Conservation (phyloP, 2,888 invertebrate species). For the Fragum sueziense region DNA sequence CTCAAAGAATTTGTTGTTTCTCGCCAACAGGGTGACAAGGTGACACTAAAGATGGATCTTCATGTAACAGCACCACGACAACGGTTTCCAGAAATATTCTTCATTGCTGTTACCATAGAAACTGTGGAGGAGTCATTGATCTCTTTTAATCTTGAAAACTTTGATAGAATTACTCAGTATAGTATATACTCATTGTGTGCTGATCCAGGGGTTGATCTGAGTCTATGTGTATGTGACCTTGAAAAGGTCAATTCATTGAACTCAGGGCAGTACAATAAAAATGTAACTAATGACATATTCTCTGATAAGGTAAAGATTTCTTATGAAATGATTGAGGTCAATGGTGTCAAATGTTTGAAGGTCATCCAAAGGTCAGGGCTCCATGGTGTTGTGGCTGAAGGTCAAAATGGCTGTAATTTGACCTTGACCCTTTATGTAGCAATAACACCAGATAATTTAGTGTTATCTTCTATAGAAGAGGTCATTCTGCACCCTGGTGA, state of each 20-base stretch:
- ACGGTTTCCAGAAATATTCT: slow-evolving; percentile 57
- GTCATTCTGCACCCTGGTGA: slow-evolving; percentile 31
- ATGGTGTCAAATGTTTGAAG: slow-evolving; percentile 46
- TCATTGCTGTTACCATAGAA: slow-evolving; percentile 51
- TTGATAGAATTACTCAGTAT: slow-evolving; percentile 70
- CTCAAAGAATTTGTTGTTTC: no score
- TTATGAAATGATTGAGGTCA: slow-evolving; percentile 1
- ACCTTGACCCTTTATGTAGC: slow-evolving; percentile 21
- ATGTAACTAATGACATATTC: no score
- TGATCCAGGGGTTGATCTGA: slow-evolving; percentile 64
- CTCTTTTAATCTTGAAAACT: slow-evolving; percentile 43
- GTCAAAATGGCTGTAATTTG: slow-evolving; percentile 53
- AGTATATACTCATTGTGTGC: slow-evolving; percentile 66
- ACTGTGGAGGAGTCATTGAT: not conserved
- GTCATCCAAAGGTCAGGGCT: slow-evolving; percentile 38
- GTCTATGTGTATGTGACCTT: slow-evolving; percentile 69
- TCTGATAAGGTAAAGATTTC: not conserved
- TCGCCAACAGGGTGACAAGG: slow-evolving; percentile 46
- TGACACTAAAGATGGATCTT: slow-evolving; percentile 64
- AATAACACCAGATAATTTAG: slow-evolving; percentile 38
- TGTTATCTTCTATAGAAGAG: slow-evolving; percentile 22
- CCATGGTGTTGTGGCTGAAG: slow-evolving; percentile 57
- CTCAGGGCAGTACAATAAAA: not conserved
- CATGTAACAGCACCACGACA: slow-evolving; percentile 41
- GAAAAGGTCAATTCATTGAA: not conserved